Evolutionary conservation across 1,140 invertebrate genomes (phyloP).

Genomic region (Drosophila repletoides): DNA sequence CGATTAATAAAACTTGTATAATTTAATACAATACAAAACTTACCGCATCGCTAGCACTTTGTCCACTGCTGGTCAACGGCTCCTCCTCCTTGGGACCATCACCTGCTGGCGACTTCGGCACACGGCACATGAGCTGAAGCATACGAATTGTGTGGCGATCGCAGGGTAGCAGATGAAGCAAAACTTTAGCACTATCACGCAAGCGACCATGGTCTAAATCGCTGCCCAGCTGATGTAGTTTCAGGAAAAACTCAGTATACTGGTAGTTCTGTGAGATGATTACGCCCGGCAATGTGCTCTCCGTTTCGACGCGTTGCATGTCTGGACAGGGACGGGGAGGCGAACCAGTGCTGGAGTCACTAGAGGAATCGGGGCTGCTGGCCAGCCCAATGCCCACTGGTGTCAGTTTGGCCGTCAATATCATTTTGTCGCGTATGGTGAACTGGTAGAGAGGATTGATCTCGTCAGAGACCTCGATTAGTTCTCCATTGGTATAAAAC

Average conservation of each 20-base stretch:
- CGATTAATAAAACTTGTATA: no score
- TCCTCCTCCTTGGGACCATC: constrained; percentile 52
- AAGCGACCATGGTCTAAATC: constrained; percentile 90
- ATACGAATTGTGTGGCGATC: constrained; percentile 89
- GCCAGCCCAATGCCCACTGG: constrained; percentile 91
- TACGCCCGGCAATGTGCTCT: constrained; percentile 95
- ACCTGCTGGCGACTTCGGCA: constrained; percentile 44
- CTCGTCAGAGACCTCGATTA: constrained; percentile 93
- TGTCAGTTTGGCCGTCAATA: constrained; percentile 93
- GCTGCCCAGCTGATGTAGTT: constrained; percentile 94
- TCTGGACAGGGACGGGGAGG: constrained; percentile 91
- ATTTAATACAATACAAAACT: neutral
- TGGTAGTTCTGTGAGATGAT: constrained; percentile 90
- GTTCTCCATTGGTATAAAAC: constrained; percentile 92
- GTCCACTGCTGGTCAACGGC: constrained; percentile 28
- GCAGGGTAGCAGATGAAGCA: constrained; percentile 95
- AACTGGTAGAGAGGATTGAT: constrained; percentile 94
- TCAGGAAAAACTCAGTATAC: constrained; percentile 94
- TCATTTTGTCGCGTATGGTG: constrained; percentile 95
- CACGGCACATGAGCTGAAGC: constrained; percentile 85
- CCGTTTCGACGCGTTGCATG: constrained; percentile 87
- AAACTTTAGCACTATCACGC: constrained; percentile 91
- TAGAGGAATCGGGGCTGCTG: constrained; percentile 89
- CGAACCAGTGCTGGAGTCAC: constrained; percentile 85
- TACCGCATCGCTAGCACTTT: constrained; percentile 16